These are phyloP conservation scores for Corythornis vintsioides DNA, from an alignment of 2,113 vertebrate species.

Conservation along the genomic window DNA sequence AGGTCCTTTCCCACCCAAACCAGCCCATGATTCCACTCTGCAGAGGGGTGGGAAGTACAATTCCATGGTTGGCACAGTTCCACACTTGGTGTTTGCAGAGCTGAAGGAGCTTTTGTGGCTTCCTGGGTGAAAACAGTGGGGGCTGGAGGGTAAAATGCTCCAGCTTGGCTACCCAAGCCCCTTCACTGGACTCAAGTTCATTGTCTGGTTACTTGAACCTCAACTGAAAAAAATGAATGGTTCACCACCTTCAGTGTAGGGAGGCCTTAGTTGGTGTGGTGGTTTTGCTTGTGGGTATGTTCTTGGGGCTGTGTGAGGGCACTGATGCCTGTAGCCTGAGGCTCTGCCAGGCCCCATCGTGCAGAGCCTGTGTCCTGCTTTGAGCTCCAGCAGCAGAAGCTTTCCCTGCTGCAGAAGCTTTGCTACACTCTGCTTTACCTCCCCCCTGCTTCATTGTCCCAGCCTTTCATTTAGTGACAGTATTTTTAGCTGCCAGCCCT, in stretches of 20 bases:
- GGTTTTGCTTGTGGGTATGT: neutral
- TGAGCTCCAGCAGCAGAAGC: neutral
- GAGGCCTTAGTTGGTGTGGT: neutral
- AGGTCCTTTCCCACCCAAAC: too few species aligned
- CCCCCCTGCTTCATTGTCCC: neutral
- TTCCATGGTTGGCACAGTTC: neutral
- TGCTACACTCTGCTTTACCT: neutral
- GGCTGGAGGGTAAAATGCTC: neutral
- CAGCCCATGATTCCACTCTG: neutral
- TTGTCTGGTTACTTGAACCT: neutral
- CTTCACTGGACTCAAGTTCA: rapidly evolving
- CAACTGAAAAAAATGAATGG: neutral
- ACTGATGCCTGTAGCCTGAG: rapidly evolving
- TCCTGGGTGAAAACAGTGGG: rapidly evolving
- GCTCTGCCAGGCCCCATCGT: neutral
- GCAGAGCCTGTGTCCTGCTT: neutral
- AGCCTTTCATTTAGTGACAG: neutral
- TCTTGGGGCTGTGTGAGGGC: rapidly evolving
- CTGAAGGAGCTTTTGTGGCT: neutral
- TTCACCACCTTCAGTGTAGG: rapidly evolving
- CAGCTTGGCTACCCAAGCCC: rapidly evolving
- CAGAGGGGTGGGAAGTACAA: neutral
- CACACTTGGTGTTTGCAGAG: too few species aligned
- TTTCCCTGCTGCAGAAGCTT: neutral
- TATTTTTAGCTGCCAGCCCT: neutral